Evolutionary conservation across 1,140 invertebrate species (phyloP).

Genomic region (Olivierus martensii): DNA sequence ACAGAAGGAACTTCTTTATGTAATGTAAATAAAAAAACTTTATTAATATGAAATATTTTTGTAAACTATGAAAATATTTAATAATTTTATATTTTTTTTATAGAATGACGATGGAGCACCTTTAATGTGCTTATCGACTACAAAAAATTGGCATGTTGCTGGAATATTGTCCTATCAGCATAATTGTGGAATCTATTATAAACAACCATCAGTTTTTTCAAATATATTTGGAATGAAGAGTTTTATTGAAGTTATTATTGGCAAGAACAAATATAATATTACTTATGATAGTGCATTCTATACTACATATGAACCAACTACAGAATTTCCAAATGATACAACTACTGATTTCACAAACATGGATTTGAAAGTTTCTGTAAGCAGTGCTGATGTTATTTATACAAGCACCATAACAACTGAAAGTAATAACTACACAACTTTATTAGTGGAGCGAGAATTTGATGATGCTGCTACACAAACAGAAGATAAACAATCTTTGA

Average conservation of each 20-base stretch:
- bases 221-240: slow-evolving; percentile 16
- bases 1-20: slow-evolving; percentile 37
- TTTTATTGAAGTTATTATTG: slow-evolving; percentile 11
- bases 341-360: too few species aligned
- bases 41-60: too few species aligned
- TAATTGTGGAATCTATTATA: slow-evolving; percentile 12
- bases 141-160: slow-evolving; percentile 17
- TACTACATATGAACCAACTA: slow-evolving; percentile 7
- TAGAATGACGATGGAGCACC: slow-evolving; percentile 50
- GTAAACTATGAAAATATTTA: slow-evolving; percentile 25
- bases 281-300: slow-evolving; percentile 9
- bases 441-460: too few species aligned
- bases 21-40: slow-evolving; percentile 30
- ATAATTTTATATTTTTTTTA: too few species aligned
- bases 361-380: too few species aligned
- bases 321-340: background rate
- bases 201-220: slow-evolving; percentile 18
- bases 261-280: slow-evolving; percentile 13
- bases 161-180: slow-evolving; percentile 15
- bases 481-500: too few species aligned
- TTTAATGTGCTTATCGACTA: slow-evolving; percentile 40
- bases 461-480: too few species aligned
- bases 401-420: background rate
- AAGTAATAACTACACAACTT: background rate
- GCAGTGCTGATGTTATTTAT: background rate